phyloP scores from a whole-genome alignment of 2,113 vertebrate species.

The Gavia stellata region DNA sequence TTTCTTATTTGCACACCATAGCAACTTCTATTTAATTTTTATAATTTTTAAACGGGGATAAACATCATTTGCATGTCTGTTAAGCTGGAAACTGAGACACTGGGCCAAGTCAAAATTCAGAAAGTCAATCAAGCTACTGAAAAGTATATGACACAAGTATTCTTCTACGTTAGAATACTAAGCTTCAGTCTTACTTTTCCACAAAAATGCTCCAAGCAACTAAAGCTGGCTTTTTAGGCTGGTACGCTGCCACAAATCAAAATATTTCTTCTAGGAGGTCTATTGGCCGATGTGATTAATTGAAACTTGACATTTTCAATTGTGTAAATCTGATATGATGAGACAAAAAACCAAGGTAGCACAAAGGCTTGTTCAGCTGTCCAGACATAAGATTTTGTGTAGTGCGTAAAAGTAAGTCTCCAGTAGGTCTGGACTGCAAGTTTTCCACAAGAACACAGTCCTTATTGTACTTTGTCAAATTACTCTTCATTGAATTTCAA shows the following conservation, averaged over 20 bases:
- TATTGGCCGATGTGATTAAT: not conserved
- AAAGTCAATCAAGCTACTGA: not conserved
- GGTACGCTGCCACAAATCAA: not conserved
- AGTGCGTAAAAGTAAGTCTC: slow-evolving; percentile 49
- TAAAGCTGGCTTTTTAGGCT: not conserved
- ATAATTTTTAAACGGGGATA: not conserved
- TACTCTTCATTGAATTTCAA: not conserved
- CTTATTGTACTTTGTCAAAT: not conserved
- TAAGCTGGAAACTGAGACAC: not conserved
- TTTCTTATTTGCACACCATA: not conserved
- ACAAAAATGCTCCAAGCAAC: not conserved
- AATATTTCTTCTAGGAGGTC: not conserved
- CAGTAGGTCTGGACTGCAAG: not conserved
- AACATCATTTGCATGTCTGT: not conserved
- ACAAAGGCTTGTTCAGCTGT: slow-evolving; percentile 3
- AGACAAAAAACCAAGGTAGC: not conserved
- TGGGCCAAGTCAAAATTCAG: not conserved
- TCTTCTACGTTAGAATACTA: not conserved
- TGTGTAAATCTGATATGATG: not conserved
- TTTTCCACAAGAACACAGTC: slow-evolving; percentile 3
- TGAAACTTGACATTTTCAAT: not conserved
- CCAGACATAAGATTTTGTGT: slow-evolving; percentile 18
- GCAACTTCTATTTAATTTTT: not conserved
- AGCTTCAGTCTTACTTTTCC: not conserved
- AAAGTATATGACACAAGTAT: not conserved